Conservation (phyloP, 2,888 invertebrate genomes). For the Himalopsyche kuldschensis region DNA sequence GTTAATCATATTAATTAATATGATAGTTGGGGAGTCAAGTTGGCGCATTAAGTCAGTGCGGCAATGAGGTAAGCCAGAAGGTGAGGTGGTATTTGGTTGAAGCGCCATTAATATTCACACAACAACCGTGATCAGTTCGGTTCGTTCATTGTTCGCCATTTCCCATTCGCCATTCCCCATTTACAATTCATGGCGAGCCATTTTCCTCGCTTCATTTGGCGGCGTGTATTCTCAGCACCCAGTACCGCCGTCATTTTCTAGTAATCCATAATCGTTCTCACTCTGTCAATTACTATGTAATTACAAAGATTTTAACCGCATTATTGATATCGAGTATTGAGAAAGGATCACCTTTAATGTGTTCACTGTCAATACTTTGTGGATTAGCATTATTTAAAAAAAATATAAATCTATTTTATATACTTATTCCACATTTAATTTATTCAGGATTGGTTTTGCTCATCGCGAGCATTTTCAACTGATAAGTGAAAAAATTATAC, state of each 20-base stretch:
- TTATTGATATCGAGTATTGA: too few species aligned
- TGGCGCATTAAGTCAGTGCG: background rate
- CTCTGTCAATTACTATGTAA: background rate
- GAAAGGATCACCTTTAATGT: too few species aligned
- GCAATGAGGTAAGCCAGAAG: conserved; percentile 2
- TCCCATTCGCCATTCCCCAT: conserved; percentile 12
- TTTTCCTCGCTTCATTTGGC: conserved; percentile 21
- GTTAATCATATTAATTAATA: background rate
- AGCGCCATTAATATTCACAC: conserved; percentile 35
- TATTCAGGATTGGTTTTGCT: too few species aligned
- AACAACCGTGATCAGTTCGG: conserved; percentile 22
- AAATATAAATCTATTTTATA: too few species aligned
- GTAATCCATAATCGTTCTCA: background rate
- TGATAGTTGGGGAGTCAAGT: background rate
- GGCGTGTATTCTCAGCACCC: conserved; percentile 13
- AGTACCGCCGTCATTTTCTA: conserved; percentile 14
- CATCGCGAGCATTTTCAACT: too few species aligned
- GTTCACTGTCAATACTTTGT: too few species aligned
- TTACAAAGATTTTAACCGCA: background rate
- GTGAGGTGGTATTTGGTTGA: conserved; percentile 16
- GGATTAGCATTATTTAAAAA: too few species aligned
- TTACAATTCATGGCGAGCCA: conserved; percentile 30
- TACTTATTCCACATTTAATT: too few species aligned
- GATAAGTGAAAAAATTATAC: too few species aligned
- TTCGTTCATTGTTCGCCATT: background rate